phyloP scores from a whole-genome alignment of 2,888 invertebrate genomes.

The Lissocephala sabroskyi region DNA sequence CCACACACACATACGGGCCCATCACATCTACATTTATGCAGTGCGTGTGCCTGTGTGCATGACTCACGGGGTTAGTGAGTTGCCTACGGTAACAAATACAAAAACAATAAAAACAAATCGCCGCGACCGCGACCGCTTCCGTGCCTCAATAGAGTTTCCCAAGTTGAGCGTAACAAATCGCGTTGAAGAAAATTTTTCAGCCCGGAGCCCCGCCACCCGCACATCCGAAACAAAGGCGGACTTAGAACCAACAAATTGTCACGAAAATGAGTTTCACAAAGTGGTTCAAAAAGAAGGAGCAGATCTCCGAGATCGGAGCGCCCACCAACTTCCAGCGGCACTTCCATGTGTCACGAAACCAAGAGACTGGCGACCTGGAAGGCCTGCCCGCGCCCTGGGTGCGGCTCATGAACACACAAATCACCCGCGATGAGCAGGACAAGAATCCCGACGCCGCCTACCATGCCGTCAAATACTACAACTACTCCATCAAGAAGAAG shows the following conservation, averaged over 20 bases:
- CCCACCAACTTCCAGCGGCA: conserved; percentile 90
- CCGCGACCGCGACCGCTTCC: conserved; percentile 19
- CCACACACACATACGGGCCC: conserved; percentile 6
- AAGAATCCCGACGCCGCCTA: conserved; percentile 92
- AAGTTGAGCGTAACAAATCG: conserved; percentile 50
- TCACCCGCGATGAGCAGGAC: conserved; percentile 89
- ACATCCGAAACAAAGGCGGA: conserved; percentile 1
- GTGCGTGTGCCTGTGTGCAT: conserved; percentile 41
- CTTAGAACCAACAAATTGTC: conserved; percentile 9
- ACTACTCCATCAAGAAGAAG: conserved; percentile 88
- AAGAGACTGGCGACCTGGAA: conserved; percentile 85
- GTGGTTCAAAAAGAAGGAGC: conserved; percentile 72
- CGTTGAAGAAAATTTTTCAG: conserved; percentile 42
- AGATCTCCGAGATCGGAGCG: conserved; percentile 78
- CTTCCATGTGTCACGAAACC: conserved; percentile 90
- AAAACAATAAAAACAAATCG: conserved; percentile 28
- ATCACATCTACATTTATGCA: conserved; percentile 9
- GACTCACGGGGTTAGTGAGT: conserved; percentile 40
- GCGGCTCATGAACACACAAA: conserved; percentile 84
- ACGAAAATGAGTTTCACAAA: conserved; percentile 68
- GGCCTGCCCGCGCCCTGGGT: conserved; percentile 91
- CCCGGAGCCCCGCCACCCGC: not conserved
- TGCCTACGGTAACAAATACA: conserved; percentile 53
- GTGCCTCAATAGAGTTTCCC: conserved; percentile 45
- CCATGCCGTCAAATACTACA: conserved; percentile 92